phyloP scores from a whole-genome alignment of 2,797 vertebrate genomes.

The Eulemur albifrons region DNA sequence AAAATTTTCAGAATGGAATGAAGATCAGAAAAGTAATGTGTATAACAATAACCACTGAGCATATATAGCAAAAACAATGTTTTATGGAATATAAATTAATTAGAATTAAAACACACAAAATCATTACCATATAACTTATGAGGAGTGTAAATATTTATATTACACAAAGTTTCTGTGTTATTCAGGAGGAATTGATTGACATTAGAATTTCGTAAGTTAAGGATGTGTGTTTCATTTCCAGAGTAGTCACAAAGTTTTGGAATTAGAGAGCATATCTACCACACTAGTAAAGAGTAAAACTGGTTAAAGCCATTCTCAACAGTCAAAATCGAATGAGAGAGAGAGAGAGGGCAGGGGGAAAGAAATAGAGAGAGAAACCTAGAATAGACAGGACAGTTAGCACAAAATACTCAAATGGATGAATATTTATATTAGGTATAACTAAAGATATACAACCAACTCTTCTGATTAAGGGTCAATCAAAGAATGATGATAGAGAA shows the following conservation, averaged over 20 bases:
- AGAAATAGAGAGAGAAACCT: neutral
- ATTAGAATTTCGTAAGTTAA: neutral
- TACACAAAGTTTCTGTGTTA: neutral
- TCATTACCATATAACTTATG: neutral
- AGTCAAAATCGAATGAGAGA: neutral
- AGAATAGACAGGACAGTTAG: neutral
- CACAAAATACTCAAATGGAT: neutral
- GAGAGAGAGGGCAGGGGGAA: neutral
- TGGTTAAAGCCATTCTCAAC: neutral
- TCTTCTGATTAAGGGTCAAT: neutral
- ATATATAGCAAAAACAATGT: neutral
- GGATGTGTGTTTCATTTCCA: neutral
- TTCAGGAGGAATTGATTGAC: neutral
- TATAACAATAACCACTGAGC: neutral
- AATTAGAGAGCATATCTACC: neutral
- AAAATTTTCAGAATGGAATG: neutral
- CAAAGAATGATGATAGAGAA: neutral
- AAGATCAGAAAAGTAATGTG: neutral
- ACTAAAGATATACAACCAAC: neutral
- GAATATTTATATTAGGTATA: neutral
- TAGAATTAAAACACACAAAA: neutral
- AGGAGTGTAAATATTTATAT: neutral
- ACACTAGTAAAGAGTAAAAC: neutral
- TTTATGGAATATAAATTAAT: neutral
- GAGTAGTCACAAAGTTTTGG: neutral